Percentiles rank a stretch among this genome's conserved stretches.
Evolutionary conservation across 2,797 vertebrate genomes (phyloP).

Genomic region (Crocodylus rhombifer): DNA sequence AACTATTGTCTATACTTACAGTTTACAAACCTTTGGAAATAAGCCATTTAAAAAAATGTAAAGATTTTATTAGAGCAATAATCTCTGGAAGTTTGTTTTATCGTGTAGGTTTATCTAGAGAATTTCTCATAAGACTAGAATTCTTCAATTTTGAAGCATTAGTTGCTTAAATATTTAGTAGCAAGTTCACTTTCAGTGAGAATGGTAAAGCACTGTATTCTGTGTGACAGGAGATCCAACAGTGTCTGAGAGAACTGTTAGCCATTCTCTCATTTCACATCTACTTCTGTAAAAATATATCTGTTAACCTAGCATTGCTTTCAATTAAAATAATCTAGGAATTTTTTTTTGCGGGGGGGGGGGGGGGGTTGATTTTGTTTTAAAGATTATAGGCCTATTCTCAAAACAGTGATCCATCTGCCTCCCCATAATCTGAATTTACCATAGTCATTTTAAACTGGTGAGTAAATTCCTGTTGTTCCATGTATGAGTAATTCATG

Average conservation of each 20-base stretch:
- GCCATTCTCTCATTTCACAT: fast-evolving
- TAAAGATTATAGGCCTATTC: neutral
- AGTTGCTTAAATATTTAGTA: neutral
- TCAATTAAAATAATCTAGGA: neutral
- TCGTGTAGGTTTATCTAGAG: neutral
- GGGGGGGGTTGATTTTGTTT: too few species aligned
- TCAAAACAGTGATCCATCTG: neutral
- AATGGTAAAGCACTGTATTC: neutral
- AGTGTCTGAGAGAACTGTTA: neutral
- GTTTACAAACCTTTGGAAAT: too few species aligned
- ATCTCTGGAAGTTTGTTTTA: neutral
- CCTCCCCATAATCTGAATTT: neutral
- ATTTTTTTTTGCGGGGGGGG: neutral
- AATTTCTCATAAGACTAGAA: neutral
- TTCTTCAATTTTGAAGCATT: neutral
- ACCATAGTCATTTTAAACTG: neutral
- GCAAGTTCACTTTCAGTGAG: neutral
- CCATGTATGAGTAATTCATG: slow-evolving; percentile 5
- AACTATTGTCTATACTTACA: neutral
- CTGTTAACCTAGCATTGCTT: neutral
- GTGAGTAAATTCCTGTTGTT: neutral
- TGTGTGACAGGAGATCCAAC: neutral
- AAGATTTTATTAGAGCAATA: neutral
- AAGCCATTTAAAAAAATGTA: neutral
- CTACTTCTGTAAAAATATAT: neutral